Evolutionary conservation across 2,888 invertebrate genomes (phyloP).

Genomic region (Heliconius ethilla): DNA sequence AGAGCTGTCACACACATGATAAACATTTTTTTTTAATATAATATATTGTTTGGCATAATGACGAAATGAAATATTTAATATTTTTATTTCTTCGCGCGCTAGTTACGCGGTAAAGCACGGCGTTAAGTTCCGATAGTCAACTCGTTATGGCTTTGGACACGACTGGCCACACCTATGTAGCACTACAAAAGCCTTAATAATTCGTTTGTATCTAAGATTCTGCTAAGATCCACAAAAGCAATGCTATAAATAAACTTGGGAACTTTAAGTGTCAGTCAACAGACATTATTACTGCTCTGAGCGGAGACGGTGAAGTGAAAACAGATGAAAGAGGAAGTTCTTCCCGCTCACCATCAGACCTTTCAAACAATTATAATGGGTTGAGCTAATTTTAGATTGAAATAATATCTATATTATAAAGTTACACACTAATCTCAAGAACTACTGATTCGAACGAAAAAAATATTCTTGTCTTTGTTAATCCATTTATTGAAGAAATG

Average conservation of each 20-base stretch:
- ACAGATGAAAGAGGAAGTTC: constrained; percentile 26
- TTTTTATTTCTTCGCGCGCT: no score
- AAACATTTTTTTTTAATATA: background rate
- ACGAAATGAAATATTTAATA: no score
- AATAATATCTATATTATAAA: background rate
- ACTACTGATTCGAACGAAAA: background rate
- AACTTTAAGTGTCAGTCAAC: constrained; percentile 6
- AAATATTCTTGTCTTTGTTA: background rate
- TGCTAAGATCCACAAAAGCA: background rate
- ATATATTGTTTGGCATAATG: background rate
- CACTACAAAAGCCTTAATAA: no score
- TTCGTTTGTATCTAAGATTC: background rate
- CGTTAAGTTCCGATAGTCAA: no score
- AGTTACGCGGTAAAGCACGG: no score
- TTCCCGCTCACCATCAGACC: background rate
- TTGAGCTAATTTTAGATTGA: background rate
- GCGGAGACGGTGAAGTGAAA: constrained; percentile 6
- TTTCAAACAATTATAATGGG: background rate
- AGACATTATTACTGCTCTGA: background rate
- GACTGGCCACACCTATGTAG: no score
- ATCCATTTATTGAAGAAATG: background rate
- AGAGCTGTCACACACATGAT: constrained; percentile 7
- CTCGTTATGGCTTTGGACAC: no score
- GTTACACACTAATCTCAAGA: background rate
- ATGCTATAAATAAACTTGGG: background rate